Percentiles rank a stretch among this genome's conserved stretches.
Evolutionary conservation across 37 sponge, comb jelly and placozoan genomes (phyloP).

Genomic region (Haliclona indistincta): DNA sequence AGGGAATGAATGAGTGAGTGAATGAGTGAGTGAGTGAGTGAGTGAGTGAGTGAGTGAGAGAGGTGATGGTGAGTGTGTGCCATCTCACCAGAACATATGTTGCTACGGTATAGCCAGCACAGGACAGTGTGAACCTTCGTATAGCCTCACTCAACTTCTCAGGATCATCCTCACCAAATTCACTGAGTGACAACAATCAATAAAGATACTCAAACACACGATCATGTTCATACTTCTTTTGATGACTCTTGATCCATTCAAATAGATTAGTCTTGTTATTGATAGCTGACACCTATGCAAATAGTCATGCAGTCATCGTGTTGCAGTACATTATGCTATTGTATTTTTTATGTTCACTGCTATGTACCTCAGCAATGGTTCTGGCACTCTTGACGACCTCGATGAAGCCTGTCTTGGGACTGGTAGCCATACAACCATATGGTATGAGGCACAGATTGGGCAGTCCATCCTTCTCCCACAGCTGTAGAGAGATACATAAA

Average conservation of each 20-base stretch:
- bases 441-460: slow-evolving; percentile 78
- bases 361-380: slow-evolving; percentile 65
- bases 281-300: slow-evolving; percentile 54
- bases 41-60: not conserved
- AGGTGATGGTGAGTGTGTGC: too few relatives aligned
- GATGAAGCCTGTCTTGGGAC: slow-evolving; percentile 84
- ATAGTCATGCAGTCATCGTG: not conserved
- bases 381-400: slow-evolving; percentile 82
- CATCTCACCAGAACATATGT: slow-evolving; percentile 83
- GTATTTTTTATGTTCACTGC: not conserved
- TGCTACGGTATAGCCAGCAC: slow-evolving; percentile 93
- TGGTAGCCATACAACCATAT: slow-evolving; percentile 91
- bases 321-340: too few relatives aligned
- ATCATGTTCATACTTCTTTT: slow-evolving; percentile 51
- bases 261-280: slow-evolving; percentile 52
- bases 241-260: slow-evolving; percentile 71
- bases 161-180: slow-evolving; percentile 56
- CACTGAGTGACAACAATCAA: slow-evolving; percentile 21
- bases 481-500: slow-evolving; percentile 3
- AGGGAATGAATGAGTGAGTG: too few relatives aligned
- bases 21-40: too few relatives aligned
- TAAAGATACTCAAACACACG: not conserved
- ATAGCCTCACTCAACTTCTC: slow-evolving; percentile 68
- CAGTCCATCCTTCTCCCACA: slow-evolving; percentile 77
- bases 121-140: slow-evolving; percentile 72